Evolutionary conservation across 2,113 vertebrate genomes (phyloP).

Genomic region (Dryoscopus gambensis): DNA sequence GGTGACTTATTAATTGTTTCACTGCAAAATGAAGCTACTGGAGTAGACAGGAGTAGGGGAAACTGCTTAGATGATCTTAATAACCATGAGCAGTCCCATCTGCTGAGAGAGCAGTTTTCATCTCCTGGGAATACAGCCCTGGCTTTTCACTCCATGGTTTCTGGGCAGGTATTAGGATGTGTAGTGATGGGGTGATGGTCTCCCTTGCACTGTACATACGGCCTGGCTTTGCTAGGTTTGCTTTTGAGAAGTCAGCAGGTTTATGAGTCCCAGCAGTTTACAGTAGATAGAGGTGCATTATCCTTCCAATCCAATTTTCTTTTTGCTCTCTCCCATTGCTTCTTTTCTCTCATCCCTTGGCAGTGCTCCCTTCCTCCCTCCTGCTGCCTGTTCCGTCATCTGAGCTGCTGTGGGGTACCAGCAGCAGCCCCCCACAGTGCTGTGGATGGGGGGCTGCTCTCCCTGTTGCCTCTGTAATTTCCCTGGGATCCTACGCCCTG

Average conservation of each 20-base stretch:
- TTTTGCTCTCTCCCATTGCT: not conserved
- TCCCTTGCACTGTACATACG: not conserved
- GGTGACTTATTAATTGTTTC: not conserved
- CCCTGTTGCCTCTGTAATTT: not conserved
- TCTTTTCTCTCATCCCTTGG: not conserved
- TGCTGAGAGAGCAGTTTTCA: not conserved
- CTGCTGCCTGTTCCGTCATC: not conserved
- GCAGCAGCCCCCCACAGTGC: not conserved
- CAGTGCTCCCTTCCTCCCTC: not conserved
- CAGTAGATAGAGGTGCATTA: not conserved
- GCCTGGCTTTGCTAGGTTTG: not conserved
- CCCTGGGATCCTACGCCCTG: not conserved
- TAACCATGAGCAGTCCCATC: not conserved
- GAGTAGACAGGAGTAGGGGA: not conserved
- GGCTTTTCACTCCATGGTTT: not conserved
- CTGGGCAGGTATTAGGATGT: fast-evolving
- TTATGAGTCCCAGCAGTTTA: not conserved
- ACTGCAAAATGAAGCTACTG: not conserved
- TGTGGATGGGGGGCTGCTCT: not conserved
- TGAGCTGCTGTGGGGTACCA: not conserved
- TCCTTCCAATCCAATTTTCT: not conserved
- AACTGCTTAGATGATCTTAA: not conserved
- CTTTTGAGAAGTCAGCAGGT: not conserved
- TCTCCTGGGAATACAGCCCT: not conserved
- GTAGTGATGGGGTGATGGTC: too few relatives aligned